Conservation (phyloP, 2,113 vertebrate species). For the Mormyrus lacerda region DNA sequence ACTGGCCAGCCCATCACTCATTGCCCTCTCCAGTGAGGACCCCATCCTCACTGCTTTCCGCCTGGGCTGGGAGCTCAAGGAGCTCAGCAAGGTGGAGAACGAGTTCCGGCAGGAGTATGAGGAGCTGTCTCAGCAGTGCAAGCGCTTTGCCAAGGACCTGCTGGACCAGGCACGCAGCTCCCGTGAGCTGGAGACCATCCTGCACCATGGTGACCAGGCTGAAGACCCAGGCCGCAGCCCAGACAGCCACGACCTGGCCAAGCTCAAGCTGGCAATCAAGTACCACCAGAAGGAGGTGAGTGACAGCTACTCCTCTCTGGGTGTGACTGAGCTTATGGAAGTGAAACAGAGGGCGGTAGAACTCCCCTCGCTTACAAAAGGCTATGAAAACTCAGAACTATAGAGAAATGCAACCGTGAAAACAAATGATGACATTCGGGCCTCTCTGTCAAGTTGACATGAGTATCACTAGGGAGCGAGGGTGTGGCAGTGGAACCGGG, state of each 20-base stretch:
- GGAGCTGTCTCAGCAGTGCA: conserved; percentile 94
- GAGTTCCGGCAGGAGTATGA: conserved; percentile 97
- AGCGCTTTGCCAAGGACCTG: conserved; percentile 94
- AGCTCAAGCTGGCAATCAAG: conserved; percentile 96
- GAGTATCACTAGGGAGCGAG: neutral
- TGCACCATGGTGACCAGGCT: conserved; percentile 89
- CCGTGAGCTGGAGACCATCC: conserved; percentile 88
- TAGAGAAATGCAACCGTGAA: neutral
- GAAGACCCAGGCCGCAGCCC: conserved; percentile 81
- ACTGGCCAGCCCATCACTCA: conserved; percentile 88
- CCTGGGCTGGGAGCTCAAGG: conserved; percentile 94
- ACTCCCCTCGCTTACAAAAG: neutral
- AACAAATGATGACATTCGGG: neutral
- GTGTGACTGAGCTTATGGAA: neutral
- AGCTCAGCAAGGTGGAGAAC: conserved; percentile 96
- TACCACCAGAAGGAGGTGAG: conserved; percentile 98
- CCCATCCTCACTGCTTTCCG: conserved; percentile 78
- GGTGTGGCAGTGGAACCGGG: neutral
- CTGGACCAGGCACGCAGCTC: conserved; percentile 92
- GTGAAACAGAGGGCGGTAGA: neutral
- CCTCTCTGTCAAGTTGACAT: neutral
- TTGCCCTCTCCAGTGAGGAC: conserved; percentile 67
- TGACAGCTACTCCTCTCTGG: neutral
- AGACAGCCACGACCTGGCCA: conserved; percentile 89
- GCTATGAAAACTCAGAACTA: neutral